Evolutionary conservation across 1,140 invertebrate genomes (phyloP).

Genomic region (Brachionus koreanus): DNA sequence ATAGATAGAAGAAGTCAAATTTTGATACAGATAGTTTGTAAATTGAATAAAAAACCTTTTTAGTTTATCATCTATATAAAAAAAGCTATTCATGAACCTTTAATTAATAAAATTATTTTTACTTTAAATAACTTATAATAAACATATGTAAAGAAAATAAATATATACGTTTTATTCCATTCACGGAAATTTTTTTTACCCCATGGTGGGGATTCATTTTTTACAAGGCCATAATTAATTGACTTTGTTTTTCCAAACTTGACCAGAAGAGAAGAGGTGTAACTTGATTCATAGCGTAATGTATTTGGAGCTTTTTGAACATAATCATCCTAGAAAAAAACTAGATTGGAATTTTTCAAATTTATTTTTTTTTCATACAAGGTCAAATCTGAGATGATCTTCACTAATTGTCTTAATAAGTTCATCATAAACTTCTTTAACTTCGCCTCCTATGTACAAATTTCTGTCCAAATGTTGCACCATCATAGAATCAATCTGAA

Average conservation of each 20-base stretch:
- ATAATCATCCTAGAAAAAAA: constrained; percentile 50
- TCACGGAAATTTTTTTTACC: constrained; percentile 50
- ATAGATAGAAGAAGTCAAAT: background rate
- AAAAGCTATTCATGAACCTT: constrained; percentile 36
- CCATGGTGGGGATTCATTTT: constrained; percentile 50
- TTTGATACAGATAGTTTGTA: background rate
- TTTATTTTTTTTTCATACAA: constrained; percentile 47
- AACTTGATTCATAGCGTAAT: constrained; percentile 48
- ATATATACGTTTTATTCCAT: constrained; percentile 55
- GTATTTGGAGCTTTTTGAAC: constrained; percentile 50
- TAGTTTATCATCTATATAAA: constrained; percentile 39
- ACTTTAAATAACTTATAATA: too few species aligned
- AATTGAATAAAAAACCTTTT: constrained; percentile 17
- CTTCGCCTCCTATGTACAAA: constrained; percentile 56
- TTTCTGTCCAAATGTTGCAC: constrained; percentile 56
- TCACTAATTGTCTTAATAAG: constrained; percentile 56
- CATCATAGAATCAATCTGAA: constrained; percentile 53
- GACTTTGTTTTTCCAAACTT: constrained; percentile 49
- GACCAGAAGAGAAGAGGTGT: constrained; percentile 50
- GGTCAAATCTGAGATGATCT: constrained; percentile 53
- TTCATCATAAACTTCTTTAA: constrained; percentile 57
- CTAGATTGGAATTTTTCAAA: background rate
- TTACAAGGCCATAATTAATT: constrained; percentile 51
- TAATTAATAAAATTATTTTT: background rate
- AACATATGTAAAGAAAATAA: background rate